Conservation (phyloP, 2,888 invertebrate species). For the Ophion slaviceki region DNA sequence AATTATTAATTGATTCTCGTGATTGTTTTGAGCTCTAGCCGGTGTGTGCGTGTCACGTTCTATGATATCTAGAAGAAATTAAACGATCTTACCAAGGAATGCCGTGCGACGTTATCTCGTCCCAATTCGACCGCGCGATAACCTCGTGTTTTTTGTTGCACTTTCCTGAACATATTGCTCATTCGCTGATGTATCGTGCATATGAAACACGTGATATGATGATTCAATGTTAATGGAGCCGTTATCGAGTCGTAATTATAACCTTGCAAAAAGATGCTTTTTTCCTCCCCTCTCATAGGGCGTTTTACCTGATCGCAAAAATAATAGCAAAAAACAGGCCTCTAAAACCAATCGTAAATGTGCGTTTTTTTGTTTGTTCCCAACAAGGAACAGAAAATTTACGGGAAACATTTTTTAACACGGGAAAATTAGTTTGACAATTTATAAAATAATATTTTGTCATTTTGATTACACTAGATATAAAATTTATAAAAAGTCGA, state of each 20-base stretch:
- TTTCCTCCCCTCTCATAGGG: not conserved
- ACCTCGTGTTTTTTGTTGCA: slow-evolving; percentile 2
- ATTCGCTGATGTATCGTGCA: not conserved
- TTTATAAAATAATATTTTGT: not conserved
- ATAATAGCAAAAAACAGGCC: not conserved
- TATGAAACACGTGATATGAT: not conserved
- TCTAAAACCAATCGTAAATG: not conserved
- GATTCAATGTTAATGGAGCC: not conserved
- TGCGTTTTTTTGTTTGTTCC: not conserved
- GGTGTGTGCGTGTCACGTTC: not conserved
- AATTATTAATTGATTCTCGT: slow-evolving; percentile 15
- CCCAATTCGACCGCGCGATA: not conserved
- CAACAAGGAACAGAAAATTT: not conserved
- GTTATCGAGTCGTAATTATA: not conserved
- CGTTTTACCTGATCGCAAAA: not conserved
- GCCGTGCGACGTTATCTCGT: not conserved
- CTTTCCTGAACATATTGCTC: not conserved
- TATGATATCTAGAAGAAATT: not conserved
- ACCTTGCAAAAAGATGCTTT: not conserved
- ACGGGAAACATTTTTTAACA: not conserved
- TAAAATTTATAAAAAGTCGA: not conserved
- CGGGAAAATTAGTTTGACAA: not conserved
- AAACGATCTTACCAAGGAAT: not conserved
- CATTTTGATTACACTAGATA: not conserved
- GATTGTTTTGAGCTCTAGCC: not conserved